These are phyloP conservation scores for Macropus fuliginosus DNA, from an alignment of 2,797 vertebrate species.

Conservation along the genomic window DNA sequence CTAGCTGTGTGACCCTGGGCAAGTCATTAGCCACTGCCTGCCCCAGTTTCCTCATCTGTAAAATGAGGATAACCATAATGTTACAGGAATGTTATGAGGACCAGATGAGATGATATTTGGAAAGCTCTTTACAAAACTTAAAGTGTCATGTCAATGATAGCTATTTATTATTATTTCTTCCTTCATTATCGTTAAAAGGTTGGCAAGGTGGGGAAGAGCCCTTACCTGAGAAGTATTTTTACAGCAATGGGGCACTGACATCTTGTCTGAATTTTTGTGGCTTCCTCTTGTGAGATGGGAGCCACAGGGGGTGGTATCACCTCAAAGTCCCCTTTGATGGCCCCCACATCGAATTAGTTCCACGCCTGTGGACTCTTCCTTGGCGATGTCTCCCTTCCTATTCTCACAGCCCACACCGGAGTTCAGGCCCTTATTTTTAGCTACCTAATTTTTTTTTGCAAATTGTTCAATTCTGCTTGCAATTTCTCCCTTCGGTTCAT, in stretches of 20 bases:
- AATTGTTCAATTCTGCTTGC: not conserved
- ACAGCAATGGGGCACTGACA: rapidly evolving
- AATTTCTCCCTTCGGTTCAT: not conserved
- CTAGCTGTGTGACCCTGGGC: too few relatives aligned
- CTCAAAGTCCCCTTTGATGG: not conserved
- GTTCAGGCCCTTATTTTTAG: not conserved
- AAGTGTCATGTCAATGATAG: not conserved
- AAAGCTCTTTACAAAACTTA: not conserved
- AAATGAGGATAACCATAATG: too few relatives aligned
- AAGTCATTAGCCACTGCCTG: too few relatives aligned
- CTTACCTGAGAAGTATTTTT: not conserved
- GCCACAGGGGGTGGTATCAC: not conserved
- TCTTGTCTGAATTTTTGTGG: not conserved
- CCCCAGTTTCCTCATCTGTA: not conserved
- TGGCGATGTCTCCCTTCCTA: not conserved
- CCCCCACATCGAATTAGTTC: not conserved
- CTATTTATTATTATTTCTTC: not conserved
- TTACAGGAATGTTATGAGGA: not conserved
- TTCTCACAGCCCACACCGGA: not conserved
- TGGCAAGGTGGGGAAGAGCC: not conserved
- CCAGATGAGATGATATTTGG: not conserved
- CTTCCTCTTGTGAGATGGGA: too few relatives aligned
- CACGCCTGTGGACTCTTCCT: not conserved
- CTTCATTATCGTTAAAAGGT: not conserved
- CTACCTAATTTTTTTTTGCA: not conserved